phyloP scores from a whole-genome alignment of 2,113 vertebrate genomes.

The Dryoscopus gambensis region DNA sequence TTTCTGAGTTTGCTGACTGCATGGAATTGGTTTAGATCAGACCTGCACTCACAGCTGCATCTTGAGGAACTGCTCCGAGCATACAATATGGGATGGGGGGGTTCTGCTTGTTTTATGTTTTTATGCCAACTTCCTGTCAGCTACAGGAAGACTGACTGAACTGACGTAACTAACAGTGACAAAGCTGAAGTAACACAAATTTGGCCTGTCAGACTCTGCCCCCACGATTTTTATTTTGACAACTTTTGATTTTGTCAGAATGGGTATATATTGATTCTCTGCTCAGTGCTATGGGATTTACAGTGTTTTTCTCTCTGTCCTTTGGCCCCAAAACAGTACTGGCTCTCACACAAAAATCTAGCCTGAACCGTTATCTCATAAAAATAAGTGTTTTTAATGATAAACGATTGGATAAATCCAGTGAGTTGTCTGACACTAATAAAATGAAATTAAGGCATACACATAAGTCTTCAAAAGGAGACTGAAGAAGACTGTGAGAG shows the following conservation, averaged over 20 bases:
- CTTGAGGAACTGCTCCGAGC: not conserved
- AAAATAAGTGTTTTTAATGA: not conserved
- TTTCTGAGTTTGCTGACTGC: not conserved
- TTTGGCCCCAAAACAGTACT: not conserved
- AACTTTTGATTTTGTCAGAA: not conserved
- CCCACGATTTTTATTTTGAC: not conserved
- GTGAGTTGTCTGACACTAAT: not conserved
- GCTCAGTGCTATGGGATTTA: not conserved
- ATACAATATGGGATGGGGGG: fast-evolving
- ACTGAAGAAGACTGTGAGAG: not conserved
- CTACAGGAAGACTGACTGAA: not conserved
- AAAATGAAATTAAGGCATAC: not conserved
- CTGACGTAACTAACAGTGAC: not conserved
- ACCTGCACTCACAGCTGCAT: not conserved
- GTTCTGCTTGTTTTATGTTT: not conserved
- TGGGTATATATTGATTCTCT: not conserved
- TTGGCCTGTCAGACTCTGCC: not conserved
- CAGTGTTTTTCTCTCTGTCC: not conserved
- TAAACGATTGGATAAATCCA: not conserved
- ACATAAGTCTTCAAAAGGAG: not conserved
- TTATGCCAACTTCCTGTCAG: constrained; percentile 1
- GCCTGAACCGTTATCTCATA: not conserved
- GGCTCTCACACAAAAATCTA: not conserved
- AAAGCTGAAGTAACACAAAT: constrained; percentile 22
- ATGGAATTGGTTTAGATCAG: not conserved